Evolutionary conservation across 2,113 vertebrate genomes (phyloP), one percentile per base, ranked within the genome.

Genomic region (Sebastes schlegelii): DNA sequence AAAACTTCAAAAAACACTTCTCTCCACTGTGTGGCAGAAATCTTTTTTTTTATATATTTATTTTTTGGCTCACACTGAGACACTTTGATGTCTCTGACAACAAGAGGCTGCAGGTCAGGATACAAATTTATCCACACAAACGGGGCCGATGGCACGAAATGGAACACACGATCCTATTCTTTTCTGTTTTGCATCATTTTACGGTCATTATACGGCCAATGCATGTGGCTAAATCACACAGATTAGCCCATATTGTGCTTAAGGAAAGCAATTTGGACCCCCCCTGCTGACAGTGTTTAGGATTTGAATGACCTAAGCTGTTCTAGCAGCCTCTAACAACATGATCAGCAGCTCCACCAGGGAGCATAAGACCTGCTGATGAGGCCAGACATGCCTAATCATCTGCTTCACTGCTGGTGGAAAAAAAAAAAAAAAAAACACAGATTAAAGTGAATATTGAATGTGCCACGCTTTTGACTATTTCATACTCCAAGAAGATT

Each of bases 221-320:
- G 60, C 62, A 65, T 60, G 26, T 14, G 17, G 52, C 1, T 10
- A 51, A 83, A 3, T 62, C 13, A 34, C 11, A 51, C 46, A 72
- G 76, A 84, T 86, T 77, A 82, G 71, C 54, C 66, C n/a, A 60
- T 76, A 26, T 45, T 72, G 13, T 63, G 71, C 70, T 43, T 62
- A 13, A 82, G 69, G 12, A 67, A 57, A 67, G 61, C 45, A 66
- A 60, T 76, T 58, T 55, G 40, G 14, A 65, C 45, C 52, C 55
- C 54, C 42, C 26, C n/a, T 6, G 43, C 42, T 63, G 51, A 62
- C 62, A 63, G n/a, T 9, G 54, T 58, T 48, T 46, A 23, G 58
- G 83, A 68, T 86, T 84, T 90, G 68, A 70, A 89, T 85, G 76
- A 60, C 77, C 68, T 69, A 69, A 66, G 77, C 75, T 55, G 34